These are phyloP conservation scores for Diarsia brunnea DNA, from an alignment of 2,888 invertebrate species.

Conservation along the genomic window DNA sequence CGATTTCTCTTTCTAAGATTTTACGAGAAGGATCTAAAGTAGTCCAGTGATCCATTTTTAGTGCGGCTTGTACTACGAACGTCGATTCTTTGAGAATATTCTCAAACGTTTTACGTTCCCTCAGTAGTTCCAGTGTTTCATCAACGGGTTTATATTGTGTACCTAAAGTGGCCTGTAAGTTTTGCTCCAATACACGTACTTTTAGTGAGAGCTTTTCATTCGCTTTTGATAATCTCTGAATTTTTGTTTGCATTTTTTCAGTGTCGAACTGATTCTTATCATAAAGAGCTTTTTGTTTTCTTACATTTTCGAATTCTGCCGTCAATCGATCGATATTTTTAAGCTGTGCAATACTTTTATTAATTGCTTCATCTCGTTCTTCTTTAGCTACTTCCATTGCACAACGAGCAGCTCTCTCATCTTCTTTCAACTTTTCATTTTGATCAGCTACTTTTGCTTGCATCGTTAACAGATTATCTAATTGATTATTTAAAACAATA, in stretches of 20 bases:
- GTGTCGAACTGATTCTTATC: slow-evolving; percentile 84
- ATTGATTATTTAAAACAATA: slow-evolving; percentile 94
- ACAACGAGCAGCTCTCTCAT: slow-evolving; percentile 89
- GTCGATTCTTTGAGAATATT: slow-evolving; percentile 91
- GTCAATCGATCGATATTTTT: slow-evolving; percentile 92
- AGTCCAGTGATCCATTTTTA: slow-evolving; percentile 88
- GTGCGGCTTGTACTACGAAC: slow-evolving; percentile 90
- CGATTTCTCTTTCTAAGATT: slow-evolving; percentile 84
- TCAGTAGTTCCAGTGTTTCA: slow-evolving; percentile 86
- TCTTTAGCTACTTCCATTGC: slow-evolving; percentile 91
- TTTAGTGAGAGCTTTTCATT: slow-evolving; percentile 86
- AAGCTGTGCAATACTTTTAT: slow-evolving; percentile 91
- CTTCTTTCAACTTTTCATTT: slow-evolving; percentile 91
- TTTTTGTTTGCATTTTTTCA: slow-evolving; percentile 80
- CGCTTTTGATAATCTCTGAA: slow-evolving; percentile 82
- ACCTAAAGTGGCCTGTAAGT: slow-evolving; percentile 82
- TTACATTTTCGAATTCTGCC: slow-evolving; percentile 89
- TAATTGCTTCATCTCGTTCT: slow-evolving; percentile 92
- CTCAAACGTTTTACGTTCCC: slow-evolving; percentile 90
- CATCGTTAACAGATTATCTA: slow-evolving; percentile 92
- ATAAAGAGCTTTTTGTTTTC: slow-evolving; percentile 84
- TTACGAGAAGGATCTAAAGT: slow-evolving; percentile 80
- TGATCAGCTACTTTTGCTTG: slow-evolving; percentile 92
- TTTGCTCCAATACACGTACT: slow-evolving; percentile 72
- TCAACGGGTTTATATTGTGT: slow-evolving; percentile 86